These are phyloP conservation scores for Brassicogethes aeneus DNA, from an alignment of 2,888 invertebrate genomes.

Conservation along the genomic window DNA sequence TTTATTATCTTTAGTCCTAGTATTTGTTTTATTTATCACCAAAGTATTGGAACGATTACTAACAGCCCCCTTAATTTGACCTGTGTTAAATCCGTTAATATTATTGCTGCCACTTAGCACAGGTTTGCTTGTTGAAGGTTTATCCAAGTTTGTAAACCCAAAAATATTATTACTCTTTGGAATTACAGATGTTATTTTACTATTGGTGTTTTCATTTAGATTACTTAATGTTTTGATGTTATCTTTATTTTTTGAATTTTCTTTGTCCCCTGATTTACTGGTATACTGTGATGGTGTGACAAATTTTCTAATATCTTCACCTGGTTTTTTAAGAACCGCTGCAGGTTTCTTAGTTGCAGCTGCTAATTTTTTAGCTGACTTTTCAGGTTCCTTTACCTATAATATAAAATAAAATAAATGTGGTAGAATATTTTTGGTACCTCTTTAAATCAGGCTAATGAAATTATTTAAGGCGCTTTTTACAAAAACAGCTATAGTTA, in stretches of 20 bases:
- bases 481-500: too few species aligned
- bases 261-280: slow-evolving; percentile 1
- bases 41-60: slow-evolving; percentile 30
- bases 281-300: slow-evolving; percentile 11
- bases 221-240: background rate
- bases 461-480: too few species aligned
- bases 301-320: slow-evolving; percentile 25
- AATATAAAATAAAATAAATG: slow-evolving; percentile 6
- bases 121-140: slow-evolving; percentile 4
- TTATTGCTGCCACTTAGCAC: slow-evolving; percentile 5
- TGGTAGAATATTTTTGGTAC: too few species aligned
- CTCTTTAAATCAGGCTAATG: too few species aligned
- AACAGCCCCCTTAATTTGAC: slow-evolving; percentile 28
- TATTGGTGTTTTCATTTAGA: slow-evolving; percentile 9
- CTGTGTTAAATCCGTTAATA: slow-evolving; percentile 13
- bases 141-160: slow-evolving; percentile 21
- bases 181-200: slow-evolving; percentile 16
- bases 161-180: slow-evolving; percentile 22
- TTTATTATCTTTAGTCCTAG: too few species aligned
- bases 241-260: background rate
- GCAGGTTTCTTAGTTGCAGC: slow-evolving; percentile 17
- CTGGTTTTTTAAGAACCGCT: slow-evolving; percentile 15
- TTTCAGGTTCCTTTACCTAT: slow-evolving; percentile 22
- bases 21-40: slow-evolving; percentile 19
- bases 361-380: slow-evolving; percentile 19